Evolutionary conservation across 2,797 vertebrate species (phyloP), one percentile per base, ranked within the genome.

Genomic region (Acanthurus tractus): DNA sequence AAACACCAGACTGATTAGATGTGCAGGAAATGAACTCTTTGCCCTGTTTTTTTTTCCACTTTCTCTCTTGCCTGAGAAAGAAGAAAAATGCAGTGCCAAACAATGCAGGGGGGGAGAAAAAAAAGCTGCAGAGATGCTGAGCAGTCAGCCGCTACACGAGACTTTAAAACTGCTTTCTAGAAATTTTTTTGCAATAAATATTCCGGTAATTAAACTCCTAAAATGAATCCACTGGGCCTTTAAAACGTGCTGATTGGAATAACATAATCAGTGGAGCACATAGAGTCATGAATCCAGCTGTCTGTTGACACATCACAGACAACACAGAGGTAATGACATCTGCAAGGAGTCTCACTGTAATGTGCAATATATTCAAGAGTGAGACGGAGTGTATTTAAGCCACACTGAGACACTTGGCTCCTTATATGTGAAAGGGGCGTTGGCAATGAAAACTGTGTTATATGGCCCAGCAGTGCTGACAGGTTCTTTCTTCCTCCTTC

Each of bases 381-480:
- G 82, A 76, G 87, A 82, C 83, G 53, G 79, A 74, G 57, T 74
- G 44, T 67, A 70, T 86, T 83, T 75, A 79, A 87, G 86, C 81
- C 86, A 65, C 86, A 88, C 90, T 88, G 88, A 92, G 89, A 92
- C 90, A 83, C 85, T 88, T 89, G 86, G 86, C 86, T 88, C 75
- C 89, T 89, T 88, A 88, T 92, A 86, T 81, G 86, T 87, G 71
- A 64, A 34, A 84, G 40, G 58, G 86, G 88, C 69, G 53, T 75
- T 89, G 88, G 91, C 92, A 89, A 87, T 88, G 89, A 93, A 83
- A 90, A 82, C 77, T 86, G 86, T 92, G 90, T 94, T 93, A 94
- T 93, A 92, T 91, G 89, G 90, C 88, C 87, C 80, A 85, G 87
- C 86, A 93, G 83, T 94, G 94, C 94, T 96, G 94, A 96, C 94